Evolutionary conservation across 2,797 vertebrate species (phyloP), one percentile per base, ranked within the genome.

Genomic region (Urosaurus nigricauda): DNA sequence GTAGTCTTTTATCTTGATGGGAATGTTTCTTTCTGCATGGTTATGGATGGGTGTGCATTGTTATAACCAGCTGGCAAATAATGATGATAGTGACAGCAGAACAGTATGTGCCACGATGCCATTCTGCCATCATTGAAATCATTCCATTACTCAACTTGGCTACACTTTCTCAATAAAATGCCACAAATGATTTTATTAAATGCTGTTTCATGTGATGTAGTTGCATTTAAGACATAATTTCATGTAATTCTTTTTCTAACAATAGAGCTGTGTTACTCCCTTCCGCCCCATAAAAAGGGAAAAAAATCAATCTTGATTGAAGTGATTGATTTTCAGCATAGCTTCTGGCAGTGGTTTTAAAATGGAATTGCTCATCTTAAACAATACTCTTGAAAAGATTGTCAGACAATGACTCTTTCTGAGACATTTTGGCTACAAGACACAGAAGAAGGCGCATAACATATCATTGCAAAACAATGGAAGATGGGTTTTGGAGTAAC

Each of bases 331-430:
- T 91, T 93, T 93, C 82, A 77, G 84, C 83, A 93, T 89, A 68
- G 84, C 88, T 91, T 93, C 93, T 93, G 91, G 85, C 90, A 89
- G 93, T 89, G 89, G 78, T 94, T 93, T 93, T 91, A 92, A 92
- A 93, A 93, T 92, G 89, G 37, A 93, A 93, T 93, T 89, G 83
- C 87, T 74, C 83, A 75, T 90, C 83, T 83, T 84, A 84, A 51
- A 85, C 9, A 7, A 88, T 90, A 37, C 85, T 89, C 63, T 92
- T 2, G 0, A 86, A 35, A 86, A 92, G 65, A 81, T 87, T 93
- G 91, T 92, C 87, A 24, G 1, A 75, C 37, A 68, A 88, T 92
- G 81, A 93, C 83, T 89, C 94, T 93, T 51, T 87, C 86, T 87
- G 70, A 88, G 83, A 87, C 87, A 87, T 47, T 87, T 35, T 81